phyloP scores from a whole-genome alignment of 2,113 vertebrate genomes.

The Etheostoma cragini region DNA sequence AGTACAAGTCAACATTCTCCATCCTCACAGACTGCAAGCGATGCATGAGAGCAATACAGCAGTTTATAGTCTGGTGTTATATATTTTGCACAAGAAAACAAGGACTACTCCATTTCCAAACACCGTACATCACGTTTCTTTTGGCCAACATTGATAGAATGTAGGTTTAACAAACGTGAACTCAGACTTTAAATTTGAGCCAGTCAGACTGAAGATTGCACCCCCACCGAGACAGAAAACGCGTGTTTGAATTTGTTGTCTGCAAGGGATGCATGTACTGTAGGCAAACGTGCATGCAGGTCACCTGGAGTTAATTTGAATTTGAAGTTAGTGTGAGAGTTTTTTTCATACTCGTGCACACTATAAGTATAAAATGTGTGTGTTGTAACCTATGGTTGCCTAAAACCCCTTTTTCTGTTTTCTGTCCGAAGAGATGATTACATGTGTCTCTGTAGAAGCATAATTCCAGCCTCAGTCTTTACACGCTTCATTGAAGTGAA shows the following conservation, averaged over 20 bases:
- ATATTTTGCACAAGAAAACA: not conserved
- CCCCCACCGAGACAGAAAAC: not conserved
- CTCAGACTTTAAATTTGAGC: not conserved
- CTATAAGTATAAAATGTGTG: not conserved
- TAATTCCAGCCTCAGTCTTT: not conserved
- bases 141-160: not conserved
- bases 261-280: not conserved
- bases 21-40: not conserved
- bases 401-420: not conserved
- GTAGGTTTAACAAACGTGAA: not conserved
- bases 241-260: not conserved
- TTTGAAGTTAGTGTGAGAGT: not conserved
- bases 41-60: slow-evolving; percentile 6
- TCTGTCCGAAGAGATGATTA: not conserved
- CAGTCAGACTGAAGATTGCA: not conserved
- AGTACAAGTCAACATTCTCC: not conserved
- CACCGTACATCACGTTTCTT: not conserved
- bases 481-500: not conserved
- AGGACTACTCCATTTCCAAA: not conserved
- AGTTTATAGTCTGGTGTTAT: not conserved
- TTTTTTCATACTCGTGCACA: not conserved
- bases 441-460: slow-evolving; percentile 1
- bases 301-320: not conserved
- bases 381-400: not conserved
- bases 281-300: not conserved